These are phyloP conservation scores for Disparrhopalites patrizii DNA, from an alignment of 2,888 invertebrate genomes.

Conservation along the genomic window DNA sequence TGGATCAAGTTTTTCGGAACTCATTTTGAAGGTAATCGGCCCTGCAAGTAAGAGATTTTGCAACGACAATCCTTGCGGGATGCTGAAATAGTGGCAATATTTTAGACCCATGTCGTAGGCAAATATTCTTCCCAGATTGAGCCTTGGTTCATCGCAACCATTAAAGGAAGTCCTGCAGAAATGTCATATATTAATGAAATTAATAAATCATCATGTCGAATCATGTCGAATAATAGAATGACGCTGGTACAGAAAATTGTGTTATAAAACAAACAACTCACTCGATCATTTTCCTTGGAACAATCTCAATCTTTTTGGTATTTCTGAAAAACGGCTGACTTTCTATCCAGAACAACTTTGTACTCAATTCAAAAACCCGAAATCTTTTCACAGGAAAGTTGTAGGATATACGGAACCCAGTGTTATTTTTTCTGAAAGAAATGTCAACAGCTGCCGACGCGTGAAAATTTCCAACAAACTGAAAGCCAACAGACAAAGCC, in stretches of 20 bases:
- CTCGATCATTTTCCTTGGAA: background rate
- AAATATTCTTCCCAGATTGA: too few species aligned
- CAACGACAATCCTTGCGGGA: conserved; percentile 47
- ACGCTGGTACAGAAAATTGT: too few species aligned
- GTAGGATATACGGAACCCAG: conserved; percentile 68
- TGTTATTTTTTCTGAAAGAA: conserved; percentile 60
- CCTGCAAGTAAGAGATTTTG: conserved; percentile 62
- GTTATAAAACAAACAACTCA: too few species aligned
- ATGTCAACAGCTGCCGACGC: conserved; percentile 73
- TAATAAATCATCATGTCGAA: too few species aligned
- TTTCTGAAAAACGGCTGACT: conserved; percentile 18
- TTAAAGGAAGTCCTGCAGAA: too few species aligned
- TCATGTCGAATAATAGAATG: too few species aligned
- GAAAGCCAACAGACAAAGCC: conserved; percentile 67
- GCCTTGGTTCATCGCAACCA: too few species aligned
- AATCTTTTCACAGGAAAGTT: conserved; percentile 75
- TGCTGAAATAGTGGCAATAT: conserved; percentile 62
- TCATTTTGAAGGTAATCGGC: conserved; percentile 62
- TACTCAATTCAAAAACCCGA: conserved; percentile 66
- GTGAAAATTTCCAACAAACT: conserved; percentile 68
- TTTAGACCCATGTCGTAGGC: conserved; percentile 62
- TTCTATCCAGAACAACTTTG: conserved; percentile 50
- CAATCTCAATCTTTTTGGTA: background rate
- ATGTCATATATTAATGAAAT: too few species aligned
- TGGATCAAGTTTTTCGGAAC: conserved; percentile 59